These are phyloP conservation scores for Aleiodes sp. DNA, from an alignment of 1,140 invertebrate genomes.

Conservation along the genomic window DNA sequence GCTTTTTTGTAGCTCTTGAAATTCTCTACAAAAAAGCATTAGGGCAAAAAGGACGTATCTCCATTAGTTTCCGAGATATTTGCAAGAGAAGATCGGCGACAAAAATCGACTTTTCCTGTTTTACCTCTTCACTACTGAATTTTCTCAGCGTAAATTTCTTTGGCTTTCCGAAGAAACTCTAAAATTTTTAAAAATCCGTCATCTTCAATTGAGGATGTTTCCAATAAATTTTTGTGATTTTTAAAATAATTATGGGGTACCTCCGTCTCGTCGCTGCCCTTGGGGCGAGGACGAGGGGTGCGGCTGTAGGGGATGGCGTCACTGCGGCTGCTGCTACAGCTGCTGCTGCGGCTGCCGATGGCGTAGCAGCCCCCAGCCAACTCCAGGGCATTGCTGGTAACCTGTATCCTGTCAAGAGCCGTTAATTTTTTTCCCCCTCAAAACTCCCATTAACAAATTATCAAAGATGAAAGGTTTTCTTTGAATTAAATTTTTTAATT, in stretches of 20 bases:
- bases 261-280: constrained; percentile 63
- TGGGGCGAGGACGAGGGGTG: constrained; percentile 63
- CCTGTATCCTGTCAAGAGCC: constrained; percentile 60
- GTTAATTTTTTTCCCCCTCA: constrained; percentile 14
- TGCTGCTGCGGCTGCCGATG: constrained; percentile 64
- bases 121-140: no score
- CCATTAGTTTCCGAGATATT: no score
- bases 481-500: background rate
- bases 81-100: no score
- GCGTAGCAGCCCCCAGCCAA: constrained; percentile 61
- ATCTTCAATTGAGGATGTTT: background rate
- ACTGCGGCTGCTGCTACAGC: constrained; percentile 63
- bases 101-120: no score
- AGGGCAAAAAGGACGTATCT: no score
- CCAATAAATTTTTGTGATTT: background rate
- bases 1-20: no score
- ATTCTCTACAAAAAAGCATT: no score
- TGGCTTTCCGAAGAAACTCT: no score
- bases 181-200: background rate
- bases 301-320: constrained; percentile 61
- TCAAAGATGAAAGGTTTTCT: background rate
- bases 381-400: constrained; percentile 65
- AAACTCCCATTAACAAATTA: no score
- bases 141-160: no score
- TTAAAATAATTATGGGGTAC: constrained; percentile 28